Evolutionary conservation across 2,113 vertebrate genomes (phyloP), one percentile per base, ranked within the genome.

Genomic region (Megaleporinus macrocephalus): DNA sequence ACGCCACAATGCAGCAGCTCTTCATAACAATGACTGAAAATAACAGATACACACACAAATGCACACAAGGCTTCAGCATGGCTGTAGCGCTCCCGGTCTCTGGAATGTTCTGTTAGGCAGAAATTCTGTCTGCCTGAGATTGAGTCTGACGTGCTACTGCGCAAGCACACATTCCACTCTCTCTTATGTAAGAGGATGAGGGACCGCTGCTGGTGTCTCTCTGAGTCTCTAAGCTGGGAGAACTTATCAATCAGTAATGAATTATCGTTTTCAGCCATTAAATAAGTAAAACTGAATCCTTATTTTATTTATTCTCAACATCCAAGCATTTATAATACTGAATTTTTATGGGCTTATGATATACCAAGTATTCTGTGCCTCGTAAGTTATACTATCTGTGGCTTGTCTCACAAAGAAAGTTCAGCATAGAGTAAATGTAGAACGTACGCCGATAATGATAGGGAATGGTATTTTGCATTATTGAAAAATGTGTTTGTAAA

Each of bases 161-260:
- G 24, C 84, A 87, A 70, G 85, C 85, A 85, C 22, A 81, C 79
- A 88, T 66, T 76, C 59, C 15, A 44, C 27, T 81, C 66, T n/a
- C 51, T 62, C 59, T 89, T 89, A 89, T 57, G 68, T 82, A 87
- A 91, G 72, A 75, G 86, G 79, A 86, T 89, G 26, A 82, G 80
- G 75, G 78, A 81, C 73, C 36, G 65, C n/a, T 73, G 83, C 55
- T 84, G 77, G 29, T 29, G 27, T 7, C 20, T 57, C 57, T 61
- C 10, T 12, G 1, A 1, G 1, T 22, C 22, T 57, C 55, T 57
- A 57, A 22, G 55, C 20, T 22, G n/a, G 1, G n/a, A 61, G 3
- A n/a, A 61, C n/a, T 26, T 61, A 26, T 61, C 14, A 22, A 57
- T 61, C 57, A 61, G 26, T 24, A 61, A 13, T 61, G 16, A 55